A percentile compares a stretch with the other conserved stretches of the same genome.
Conservation (phyloP, 2,888 invertebrate species). For the Phasia obesa region DNA sequence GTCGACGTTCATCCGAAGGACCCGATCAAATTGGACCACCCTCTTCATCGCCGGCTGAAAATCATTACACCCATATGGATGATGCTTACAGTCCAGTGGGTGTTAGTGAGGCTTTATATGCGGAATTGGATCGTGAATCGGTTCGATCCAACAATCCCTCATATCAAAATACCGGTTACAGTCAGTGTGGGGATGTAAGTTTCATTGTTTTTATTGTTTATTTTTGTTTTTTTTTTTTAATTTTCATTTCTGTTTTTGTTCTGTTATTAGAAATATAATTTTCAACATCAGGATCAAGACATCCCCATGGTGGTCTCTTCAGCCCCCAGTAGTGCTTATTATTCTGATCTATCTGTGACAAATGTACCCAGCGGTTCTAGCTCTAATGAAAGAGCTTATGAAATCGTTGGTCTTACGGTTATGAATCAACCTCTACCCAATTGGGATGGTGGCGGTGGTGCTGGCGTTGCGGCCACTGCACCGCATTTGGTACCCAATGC, state of each 20-base stretch:
- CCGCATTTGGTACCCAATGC: slow-evolving; percentile 71
- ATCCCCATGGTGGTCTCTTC: slow-evolving; percentile 84
- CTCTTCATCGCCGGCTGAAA: slow-evolving; percentile 85
- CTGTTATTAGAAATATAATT: slow-evolving; percentile 79
- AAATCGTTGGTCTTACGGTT: slow-evolving; percentile 84
- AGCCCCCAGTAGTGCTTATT: slow-evolving; percentile 89
- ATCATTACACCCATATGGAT: slow-evolving; percentile 89
- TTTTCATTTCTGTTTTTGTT: neutral
- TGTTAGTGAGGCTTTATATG: slow-evolving; percentile 87
- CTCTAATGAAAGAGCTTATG: slow-evolving; percentile 84
- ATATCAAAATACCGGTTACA: slow-evolving; percentile 88
- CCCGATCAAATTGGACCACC: slow-evolving; percentile 84
- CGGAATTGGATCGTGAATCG: slow-evolving; percentile 87
- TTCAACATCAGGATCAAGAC: slow-evolving; percentile 82
- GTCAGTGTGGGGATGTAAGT: slow-evolving; percentile 83
- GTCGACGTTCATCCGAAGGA: slow-evolving; percentile 80
- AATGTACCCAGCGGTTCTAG: slow-evolving; percentile 82
- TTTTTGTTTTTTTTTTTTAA: slow-evolving; percentile 8
- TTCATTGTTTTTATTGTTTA: neutral
- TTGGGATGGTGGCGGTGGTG: slow-evolving; percentile 80
- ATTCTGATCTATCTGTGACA: slow-evolving; percentile 86
- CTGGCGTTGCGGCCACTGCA: slow-evolving; percentile 59
- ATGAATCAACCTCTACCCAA: slow-evolving; percentile 83
- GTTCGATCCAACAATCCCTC: slow-evolving; percentile 84
- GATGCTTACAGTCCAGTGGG: slow-evolving; percentile 85